Evolutionary conservation across 2,888 invertebrate species (phyloP).

Genomic region (Deroplatys truncata): DNA sequence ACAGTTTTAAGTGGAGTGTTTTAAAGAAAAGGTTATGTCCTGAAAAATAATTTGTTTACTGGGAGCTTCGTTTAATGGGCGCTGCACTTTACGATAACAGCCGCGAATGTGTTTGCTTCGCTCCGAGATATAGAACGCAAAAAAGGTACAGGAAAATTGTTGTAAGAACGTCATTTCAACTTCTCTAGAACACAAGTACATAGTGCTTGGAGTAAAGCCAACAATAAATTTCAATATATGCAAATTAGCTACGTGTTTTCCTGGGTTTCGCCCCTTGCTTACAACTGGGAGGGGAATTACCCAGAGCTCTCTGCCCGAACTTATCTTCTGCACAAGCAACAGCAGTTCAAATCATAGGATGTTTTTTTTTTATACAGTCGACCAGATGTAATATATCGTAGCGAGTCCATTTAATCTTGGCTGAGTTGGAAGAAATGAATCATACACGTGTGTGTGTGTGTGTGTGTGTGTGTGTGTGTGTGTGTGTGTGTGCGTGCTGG

Average conservation of each 20-base stretch:
- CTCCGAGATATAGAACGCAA: not conserved
- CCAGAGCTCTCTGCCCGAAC: too few species aligned
- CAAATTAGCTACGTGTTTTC: slow-evolving; percentile 5
- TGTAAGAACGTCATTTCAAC: not conserved
- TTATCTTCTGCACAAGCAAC: not conserved
- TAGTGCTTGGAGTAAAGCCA: not conserved
- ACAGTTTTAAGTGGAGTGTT: not conserved
- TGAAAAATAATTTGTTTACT: not conserved
- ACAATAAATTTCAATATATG: slow-evolving; percentile 3
- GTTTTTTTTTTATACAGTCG: not conserved
- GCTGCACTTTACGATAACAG: not conserved
- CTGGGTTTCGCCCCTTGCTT: not conserved
- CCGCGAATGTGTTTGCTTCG: not conserved
- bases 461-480: too few species aligned
- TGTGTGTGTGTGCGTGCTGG: too few species aligned
- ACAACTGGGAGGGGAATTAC: not conserved
- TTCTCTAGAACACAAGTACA: not conserved
- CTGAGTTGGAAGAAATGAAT: not conserved
- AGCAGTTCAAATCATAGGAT: not conserved
- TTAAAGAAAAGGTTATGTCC: not conserved
- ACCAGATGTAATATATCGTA: not conserved
- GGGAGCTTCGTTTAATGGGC: not conserved
- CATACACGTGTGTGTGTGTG: not conserved
- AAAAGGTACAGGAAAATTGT: not conserved
- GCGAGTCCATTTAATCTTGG: not conserved